Conservation (phyloP, 2,797 vertebrate genomes). For the Acrocephalus scirpaceus region DNA sequence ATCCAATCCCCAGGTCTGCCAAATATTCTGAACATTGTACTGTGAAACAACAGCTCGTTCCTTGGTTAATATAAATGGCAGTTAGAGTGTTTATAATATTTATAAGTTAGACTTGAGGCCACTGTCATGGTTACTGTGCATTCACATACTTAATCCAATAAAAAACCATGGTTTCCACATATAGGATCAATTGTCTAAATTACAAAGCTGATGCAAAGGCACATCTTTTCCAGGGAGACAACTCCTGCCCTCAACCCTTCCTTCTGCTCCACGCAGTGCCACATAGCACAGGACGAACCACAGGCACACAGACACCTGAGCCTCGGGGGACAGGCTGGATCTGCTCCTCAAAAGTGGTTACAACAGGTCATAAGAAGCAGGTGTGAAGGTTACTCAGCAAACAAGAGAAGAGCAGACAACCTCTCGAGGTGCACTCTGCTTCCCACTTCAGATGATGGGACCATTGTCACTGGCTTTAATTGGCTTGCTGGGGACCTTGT, state of each 20-base stretch:
- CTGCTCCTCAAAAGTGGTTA: background rate
- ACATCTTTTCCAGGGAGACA: background rate
- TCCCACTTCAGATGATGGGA: background rate
- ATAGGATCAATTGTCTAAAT: background rate
- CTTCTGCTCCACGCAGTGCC: background rate
- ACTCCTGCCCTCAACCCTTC: background rate
- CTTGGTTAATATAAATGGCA: background rate
- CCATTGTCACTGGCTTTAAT: background rate
- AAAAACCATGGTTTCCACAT: background rate
- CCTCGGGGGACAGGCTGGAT: background rate
- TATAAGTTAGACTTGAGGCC: background rate
- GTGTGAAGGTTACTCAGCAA: background rate
- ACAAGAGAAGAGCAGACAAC: background rate
- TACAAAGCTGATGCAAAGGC: background rate
- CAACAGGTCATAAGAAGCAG: background rate
- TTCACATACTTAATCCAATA: background rate
- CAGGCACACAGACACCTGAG: background rate
- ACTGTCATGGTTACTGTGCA: background rate
- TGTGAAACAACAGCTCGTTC: background rate
- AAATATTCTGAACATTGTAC: background rate
- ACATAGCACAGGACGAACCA: background rate
- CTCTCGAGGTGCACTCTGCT: background rate
- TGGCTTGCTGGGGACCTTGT: background rate
- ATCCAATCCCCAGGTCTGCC: background rate
- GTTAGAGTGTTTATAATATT: background rate